phyloP scores from a whole-genome alignment of 1,140 invertebrate genomes.

The Saxidomus purpurata region DNA sequence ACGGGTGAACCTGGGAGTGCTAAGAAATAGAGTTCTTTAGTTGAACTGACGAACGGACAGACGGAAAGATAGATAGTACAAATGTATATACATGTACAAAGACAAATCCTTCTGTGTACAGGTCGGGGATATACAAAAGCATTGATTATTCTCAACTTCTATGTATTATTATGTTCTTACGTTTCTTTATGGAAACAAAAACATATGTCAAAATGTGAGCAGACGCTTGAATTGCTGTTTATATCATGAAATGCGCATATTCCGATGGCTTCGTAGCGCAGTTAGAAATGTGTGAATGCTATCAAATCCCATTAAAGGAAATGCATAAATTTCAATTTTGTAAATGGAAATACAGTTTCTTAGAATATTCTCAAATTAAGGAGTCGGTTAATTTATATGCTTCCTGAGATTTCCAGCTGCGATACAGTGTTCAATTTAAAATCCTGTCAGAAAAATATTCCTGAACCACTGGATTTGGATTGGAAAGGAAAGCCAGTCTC shows the following conservation, averaged over 20 bases:
- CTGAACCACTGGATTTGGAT: constrained; percentile 36
- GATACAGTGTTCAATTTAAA: constrained; percentile 36
- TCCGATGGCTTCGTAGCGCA: background rate
- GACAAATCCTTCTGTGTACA: no score
- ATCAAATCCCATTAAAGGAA: constrained; percentile 22
- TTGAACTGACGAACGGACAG: no score
- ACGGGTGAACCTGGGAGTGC: no score
- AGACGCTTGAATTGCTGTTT: no score
- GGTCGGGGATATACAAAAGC: no score
- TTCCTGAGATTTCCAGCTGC: background rate
- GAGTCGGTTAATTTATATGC: constrained; percentile 32
- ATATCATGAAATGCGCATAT: background rate
- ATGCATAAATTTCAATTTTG: constrained; percentile 33
- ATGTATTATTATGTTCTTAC: no score
- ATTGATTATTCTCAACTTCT: no score
- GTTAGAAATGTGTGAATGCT: background rate
- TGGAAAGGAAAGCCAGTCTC: background rate
- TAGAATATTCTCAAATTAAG: constrained; percentile 32
- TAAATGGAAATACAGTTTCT: background rate
- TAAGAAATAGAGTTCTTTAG: no score
- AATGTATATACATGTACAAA: no score
- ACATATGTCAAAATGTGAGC: no score
- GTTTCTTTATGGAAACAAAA: no score
- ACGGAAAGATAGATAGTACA: no score
- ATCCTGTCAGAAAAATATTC: constrained; percentile 48